phyloP scores from a whole-genome alignment of 2,888 invertebrate genomes.

The Epiperipatus broadwayi region DNA sequence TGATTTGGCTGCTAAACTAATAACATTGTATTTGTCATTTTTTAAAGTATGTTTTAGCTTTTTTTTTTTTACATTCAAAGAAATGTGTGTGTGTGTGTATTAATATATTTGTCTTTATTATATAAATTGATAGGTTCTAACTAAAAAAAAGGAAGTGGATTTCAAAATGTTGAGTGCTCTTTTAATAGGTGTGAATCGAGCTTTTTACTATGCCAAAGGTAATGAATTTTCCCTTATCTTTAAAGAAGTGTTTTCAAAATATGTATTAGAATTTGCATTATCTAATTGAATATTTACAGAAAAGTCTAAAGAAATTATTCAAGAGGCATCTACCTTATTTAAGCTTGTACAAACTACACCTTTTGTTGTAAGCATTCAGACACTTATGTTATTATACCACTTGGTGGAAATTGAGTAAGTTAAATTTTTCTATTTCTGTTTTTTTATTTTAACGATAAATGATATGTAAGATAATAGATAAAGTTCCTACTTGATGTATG shows the following conservation, averaged over 20 bases:
- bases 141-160: constrained; percentile 53
- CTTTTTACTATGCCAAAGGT: constrained; percentile 58
- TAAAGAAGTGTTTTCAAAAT: constrained; percentile 10
- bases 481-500: too few relatives aligned
- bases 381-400: constrained; percentile 42
- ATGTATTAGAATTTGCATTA: background rate
- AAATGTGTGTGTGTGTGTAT: too few relatives aligned
- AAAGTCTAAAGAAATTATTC: constrained; percentile 33
- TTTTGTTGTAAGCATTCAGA: constrained; percentile 44
- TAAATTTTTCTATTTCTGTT: too few relatives aligned
- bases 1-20: constrained; percentile 57
- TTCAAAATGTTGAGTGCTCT: constrained; percentile 63
- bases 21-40: constrained; percentile 80
- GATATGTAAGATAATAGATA: too few relatives aligned
- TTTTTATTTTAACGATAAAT: too few relatives aligned
- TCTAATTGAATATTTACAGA: constrained; percentile 16
- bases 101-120: background rate
- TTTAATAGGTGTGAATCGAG: constrained; percentile 59
- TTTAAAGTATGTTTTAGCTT: constrained; percentile 60
- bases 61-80: constrained; percentile 8
- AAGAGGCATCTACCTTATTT: constrained; percentile 55
- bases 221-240: too few relatives aligned
- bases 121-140: background rate
- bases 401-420: too few relatives aligned
- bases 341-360: constrained; percentile 57